Conservation (phyloP, 1,140 invertebrate genomes). For the Saccostrea glomerata region DNA sequence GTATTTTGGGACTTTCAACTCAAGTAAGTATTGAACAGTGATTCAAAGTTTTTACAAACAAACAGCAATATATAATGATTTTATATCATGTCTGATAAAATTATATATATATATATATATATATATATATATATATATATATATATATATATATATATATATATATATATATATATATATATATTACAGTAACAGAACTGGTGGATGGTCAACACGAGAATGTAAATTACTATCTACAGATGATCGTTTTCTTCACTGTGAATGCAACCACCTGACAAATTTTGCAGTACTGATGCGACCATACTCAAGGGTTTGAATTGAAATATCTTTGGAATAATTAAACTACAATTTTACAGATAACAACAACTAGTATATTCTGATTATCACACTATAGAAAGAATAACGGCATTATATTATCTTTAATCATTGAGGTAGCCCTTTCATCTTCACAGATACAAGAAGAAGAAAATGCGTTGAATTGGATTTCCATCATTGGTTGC, state of each 20-base stretch:
- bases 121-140: too few relatives aligned
- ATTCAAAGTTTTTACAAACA: too few relatives aligned
- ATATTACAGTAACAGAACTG: background rate
- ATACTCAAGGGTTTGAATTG: background rate
- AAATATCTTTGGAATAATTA: too few relatives aligned
- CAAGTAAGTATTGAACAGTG: background rate
- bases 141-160: too few relatives aligned
- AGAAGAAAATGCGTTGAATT: background rate
- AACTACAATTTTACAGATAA: too few relatives aligned
- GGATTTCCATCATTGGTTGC: background rate
- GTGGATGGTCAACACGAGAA: background rate
- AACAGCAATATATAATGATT: too few relatives aligned
- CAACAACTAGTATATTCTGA: too few relatives aligned
- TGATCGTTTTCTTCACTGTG: background rate
- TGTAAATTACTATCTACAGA: background rate
- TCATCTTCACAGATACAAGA: background rate
- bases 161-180: too few relatives aligned
- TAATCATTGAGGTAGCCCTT: background rate
- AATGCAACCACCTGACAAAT: background rate
- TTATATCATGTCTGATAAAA: too few relatives aligned
- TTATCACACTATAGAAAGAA: too few relatives aligned
- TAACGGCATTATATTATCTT: too few relatives aligned
- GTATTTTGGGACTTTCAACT: background rate
- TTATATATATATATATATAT: too few relatives aligned
- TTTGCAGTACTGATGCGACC: conserved; percentile 2